Base-by-base conservation (phyloP, 2,888 invertebrate genomes). In the Chorisops tibialis region DNA sequence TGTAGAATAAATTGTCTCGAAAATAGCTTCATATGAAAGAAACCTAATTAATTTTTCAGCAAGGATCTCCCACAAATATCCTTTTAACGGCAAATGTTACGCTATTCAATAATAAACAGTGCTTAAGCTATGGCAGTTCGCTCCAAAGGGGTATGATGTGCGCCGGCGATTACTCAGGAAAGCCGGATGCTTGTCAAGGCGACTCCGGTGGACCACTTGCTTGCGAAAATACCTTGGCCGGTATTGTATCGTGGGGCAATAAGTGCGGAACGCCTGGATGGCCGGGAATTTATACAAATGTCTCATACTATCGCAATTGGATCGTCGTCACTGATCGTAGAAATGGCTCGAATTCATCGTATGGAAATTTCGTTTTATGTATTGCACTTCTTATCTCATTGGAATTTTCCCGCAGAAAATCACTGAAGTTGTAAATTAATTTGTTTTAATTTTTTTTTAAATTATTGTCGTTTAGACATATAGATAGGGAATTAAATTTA, bases 181-280 rank as follows among this genome's bases (percentile, higher is more conserved):
- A 88, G n/a, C 85, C 85, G 56, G 93, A 93, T 73, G 85, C 89
- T 24, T 93, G 92, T 71, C 85, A 87, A 81, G 91, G 91, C 9
- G 91, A 93, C 75, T 91, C 88, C 6, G 93, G 93, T 12, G 93
- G 93, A 3, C 93, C 93, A 0, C 78, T 93, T 24, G 83, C 90
- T 75, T 72, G 72, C 49, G 60, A 69, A 19, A 82, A 85, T 70
- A 85, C 85, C 70, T 79, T 89, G 71, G 80, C 88, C 3, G 93
- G 93, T 1, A 80, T 93, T 51, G 91, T 93, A 0, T 92, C 92
- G 1, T 93, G 89, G 88, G 93, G 93, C 14, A 81, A 87, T 35
- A 81, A 85, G 1, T 93, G 93, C 72, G 92, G 89, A 0, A 81
- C 83, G 63, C 83, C 86, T 18, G 81, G 81, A 11, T 82, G 82